Conservation (phyloP, 2,797 vertebrate species). For the Hypotaenidia okinawae region DNA sequence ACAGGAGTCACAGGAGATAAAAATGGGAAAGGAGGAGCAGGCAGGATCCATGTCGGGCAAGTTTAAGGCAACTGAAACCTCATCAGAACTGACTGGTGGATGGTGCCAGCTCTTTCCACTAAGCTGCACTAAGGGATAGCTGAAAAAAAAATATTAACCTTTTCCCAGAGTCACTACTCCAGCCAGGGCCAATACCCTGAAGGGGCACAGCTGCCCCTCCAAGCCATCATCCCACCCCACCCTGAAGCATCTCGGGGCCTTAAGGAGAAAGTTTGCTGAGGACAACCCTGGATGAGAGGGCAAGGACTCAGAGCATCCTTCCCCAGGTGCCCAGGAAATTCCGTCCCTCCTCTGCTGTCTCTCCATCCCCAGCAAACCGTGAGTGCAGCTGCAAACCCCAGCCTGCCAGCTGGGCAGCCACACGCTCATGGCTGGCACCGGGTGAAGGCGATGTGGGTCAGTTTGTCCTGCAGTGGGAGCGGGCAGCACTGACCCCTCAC, state of each 20-base stretch:
- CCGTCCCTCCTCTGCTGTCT: background rate
- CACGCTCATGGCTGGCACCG: rapidly evolving
- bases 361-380: rapidly evolving
- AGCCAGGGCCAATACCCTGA: rapidly evolving
- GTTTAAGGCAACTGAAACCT: background rate
- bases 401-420: rapidly evolving
- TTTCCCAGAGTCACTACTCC: background rate
- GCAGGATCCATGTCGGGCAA: rapidly evolving
- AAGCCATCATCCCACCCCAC: background rate
- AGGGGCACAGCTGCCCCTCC: background rate
- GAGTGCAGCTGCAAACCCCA: background rate
- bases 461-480: background rate
- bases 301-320: background rate
- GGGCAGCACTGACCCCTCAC: background rate
- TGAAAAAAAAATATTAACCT: background rate
- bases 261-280: background rate
- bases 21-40: background rate
- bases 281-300: background rate
- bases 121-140: background rate
- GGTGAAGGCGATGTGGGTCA: rapidly evolving
- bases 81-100: background rate
- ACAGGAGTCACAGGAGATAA: conserved; percentile 4
- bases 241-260: background rate
- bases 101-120: background rate
- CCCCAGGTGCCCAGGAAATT: background rate